Evolutionary conservation across 2,888 invertebrate species (phyloP), one percentile per base, ranked within the genome.

Genomic region (Limenitis camilla): DNA sequence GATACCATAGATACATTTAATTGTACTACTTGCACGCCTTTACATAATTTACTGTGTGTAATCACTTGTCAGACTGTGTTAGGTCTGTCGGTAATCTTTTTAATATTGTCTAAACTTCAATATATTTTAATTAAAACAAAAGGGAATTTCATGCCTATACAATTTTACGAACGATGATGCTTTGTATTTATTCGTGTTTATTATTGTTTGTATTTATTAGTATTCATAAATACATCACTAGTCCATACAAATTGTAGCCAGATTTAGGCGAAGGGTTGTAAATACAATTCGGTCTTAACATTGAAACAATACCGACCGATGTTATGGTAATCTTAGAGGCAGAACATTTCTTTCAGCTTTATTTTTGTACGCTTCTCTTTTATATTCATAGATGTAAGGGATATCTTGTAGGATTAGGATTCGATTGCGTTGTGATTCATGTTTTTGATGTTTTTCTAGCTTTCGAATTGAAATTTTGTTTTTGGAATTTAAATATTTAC

Each of bases 171-270:
- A n/a, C n/a, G n/a, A n/a, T n/a, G n/a, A n/a, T n/a, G n/a, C n/a
- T n/a, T n/a, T n/a, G n/a, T n/a, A n/a, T n/a, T n/a, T n/a, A n/a
- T n/a, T n/a, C n/a, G n/a, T n/a, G n/a, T n/a, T n/a, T n/a, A n/a
- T n/a, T n/a, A n/a, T n/a, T n/a, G n/a, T n/a, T n/a, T n/a, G n/a
- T n/a, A n/a, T n/a, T n/a, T n/a, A n/a, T n/a, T n/a, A n/a, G n/a
- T n/a, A n/a, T n/a, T n/a, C n/a, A 3, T 19, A 19, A 19, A 19
- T 19, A 19, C 19, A 19, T 19, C 19, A 19, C 19, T 19, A 19
- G 19, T 68, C 74, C 76, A 81, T 84, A 81, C 78, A 80, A 79
- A 83, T 81, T 76, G 81, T 76, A 78, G 80, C 83, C 81, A 78
- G 74, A 84, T 84, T 82, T 85, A 85, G 78, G 57, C 64, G 69